Base-by-base conservation (phyloP, 2,888 invertebrate species). In the Drosophila mimetica region DNA sequence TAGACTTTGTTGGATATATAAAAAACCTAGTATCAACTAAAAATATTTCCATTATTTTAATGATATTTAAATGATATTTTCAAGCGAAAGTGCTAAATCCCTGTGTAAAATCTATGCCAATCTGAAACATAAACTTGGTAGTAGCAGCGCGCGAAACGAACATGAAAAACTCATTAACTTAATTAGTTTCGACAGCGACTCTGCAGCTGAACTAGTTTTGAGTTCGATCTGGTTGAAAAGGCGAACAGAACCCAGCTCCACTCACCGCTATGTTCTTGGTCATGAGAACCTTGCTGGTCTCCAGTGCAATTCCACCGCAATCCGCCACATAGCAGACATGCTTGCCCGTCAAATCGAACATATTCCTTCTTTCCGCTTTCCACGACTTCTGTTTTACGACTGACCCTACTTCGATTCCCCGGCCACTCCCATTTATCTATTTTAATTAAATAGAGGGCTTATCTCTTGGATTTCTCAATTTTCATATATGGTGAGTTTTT, bases 251-350 rank as follows among this genome's bases (percentile, higher is more conserved):
- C 36, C 32, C 22, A 42, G n/a, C 47, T 25, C 41, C 47, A 79
- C 82, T 81, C 50, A 90, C 90, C 52, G 84, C 76, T 53, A 90
- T 83, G 54, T 83, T 82, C 48, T 80, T 89, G 37, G 71, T 70
- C 66, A 90, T 74, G 44, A 90, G 72, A 50, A 82, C 64, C 48
- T 87, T 90, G 58, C 90, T 89, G 13, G 86, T 77, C 65, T 88
- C 90, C 32, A 89, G 70, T 1, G 86, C 90, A 46, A 91, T 89
- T 18, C 90, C 90, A 0, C 89, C 89, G 57, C 87, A 88, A 52
- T 88, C 90, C 32, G 88, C 90, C 37, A 90, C 86, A 83, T 85
- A 88, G 39, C 86, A 86, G n/a, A 90, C 74, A 71, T 89, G 72
- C 52, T 90, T 90, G 2, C 83, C 88, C 28, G 61, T 59, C 42